Conservation (phyloP, 2,797 vertebrate genomes). For the Nothura maculosa region DNA sequence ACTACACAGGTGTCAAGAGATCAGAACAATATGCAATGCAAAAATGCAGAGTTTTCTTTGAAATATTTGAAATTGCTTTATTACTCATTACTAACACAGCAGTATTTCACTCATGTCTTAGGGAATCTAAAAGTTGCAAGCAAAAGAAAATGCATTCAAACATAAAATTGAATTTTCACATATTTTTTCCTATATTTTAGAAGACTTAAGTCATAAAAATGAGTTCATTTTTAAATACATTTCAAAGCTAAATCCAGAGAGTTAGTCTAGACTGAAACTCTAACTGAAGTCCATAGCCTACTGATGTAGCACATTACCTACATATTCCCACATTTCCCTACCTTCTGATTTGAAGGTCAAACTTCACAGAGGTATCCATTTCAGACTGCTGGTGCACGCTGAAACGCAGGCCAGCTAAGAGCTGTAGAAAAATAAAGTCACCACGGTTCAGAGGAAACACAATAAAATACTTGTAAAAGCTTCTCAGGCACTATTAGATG, state of each 20-base stretch:
- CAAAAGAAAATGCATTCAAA: background rate
- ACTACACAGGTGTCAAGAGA: background rate
- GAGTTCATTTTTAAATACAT: background rate
- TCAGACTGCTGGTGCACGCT: constrained; percentile 95
- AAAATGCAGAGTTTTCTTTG: background rate
- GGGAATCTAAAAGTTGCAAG: background rate
- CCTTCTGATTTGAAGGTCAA: constrained; percentile 94
- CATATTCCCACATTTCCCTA: constrained; percentile 43
- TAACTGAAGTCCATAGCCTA: accelerated
- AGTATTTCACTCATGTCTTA: background rate
- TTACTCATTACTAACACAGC: background rate
- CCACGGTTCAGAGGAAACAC: background rate
- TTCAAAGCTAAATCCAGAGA: accelerated
- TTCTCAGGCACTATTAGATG: background rate
- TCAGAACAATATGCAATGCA: accelerated
- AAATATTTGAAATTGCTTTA: background rate
- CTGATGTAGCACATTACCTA: background rate
- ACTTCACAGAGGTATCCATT: constrained; percentile 93
- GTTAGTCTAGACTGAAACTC: background rate
- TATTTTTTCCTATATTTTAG: background rate
- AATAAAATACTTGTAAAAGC: background rate
- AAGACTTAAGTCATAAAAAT: background rate
- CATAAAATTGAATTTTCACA: background rate
- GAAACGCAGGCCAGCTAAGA: constrained; percentile 91
- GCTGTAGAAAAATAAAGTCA: constrained; percentile 72